phyloP scores from a whole-genome alignment of 2,113 vertebrate species.

The Ahaetulla prasina region DNA sequence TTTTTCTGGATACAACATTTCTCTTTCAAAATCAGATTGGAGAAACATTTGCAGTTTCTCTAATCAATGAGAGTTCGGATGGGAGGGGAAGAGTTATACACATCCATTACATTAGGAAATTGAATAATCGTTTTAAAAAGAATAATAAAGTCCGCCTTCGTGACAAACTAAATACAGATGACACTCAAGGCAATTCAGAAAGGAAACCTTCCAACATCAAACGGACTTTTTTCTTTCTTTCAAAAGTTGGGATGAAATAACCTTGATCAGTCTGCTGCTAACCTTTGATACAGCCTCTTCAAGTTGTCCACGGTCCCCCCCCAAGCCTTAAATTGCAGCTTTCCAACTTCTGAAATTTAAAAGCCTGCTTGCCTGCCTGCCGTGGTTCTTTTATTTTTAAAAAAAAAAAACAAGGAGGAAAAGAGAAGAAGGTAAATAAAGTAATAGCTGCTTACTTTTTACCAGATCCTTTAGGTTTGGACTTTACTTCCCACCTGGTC shows the following conservation, averaged over 20 bases:
- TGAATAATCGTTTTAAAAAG: not conserved
- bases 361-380: not conserved
- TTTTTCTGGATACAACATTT: not conserved
- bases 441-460: slow-evolving; percentile 21
- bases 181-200: not conserved
- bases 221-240: not conserved
- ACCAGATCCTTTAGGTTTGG: slow-evolving; percentile 5
- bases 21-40: not conserved
- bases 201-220: not conserved
- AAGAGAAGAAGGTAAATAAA: not conserved
- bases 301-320: not conserved
- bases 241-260: not conserved
- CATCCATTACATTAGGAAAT: not conserved
- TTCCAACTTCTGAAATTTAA: not conserved
- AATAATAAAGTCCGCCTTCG: not conserved
- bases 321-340: not conserved
- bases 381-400: not conserved
- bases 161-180: slow-evolving; percentile 7
- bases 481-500: slow-evolving; percentile 22
- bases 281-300: not conserved
- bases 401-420: not conserved
- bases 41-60: not conserved
- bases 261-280: not conserved
- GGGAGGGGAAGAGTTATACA: too few relatives aligned
- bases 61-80: not conserved